Evolutionary conservation across 2,888 invertebrate species (phyloP).

Genomic region (Latheticus oryzae): DNA sequence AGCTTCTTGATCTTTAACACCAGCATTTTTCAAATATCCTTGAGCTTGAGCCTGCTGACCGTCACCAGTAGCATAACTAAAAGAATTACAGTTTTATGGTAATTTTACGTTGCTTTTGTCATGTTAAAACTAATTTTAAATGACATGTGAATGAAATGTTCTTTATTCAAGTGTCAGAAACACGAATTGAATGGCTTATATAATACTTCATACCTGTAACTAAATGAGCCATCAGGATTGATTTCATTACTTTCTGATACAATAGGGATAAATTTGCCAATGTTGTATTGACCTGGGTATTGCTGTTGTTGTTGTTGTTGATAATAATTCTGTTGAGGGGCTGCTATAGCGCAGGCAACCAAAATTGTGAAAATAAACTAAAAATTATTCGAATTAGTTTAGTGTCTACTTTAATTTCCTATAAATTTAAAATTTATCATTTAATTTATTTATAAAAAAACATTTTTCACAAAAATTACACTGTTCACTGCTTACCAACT

Average conservation of each 20-base stretch:
- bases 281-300: conserved; percentile 46
- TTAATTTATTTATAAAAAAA: conserved; percentile 1
- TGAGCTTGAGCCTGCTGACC: conserved; percentile 83
- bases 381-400: conserved; percentile 2
- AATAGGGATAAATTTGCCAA: conserved; percentile 66
- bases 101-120: conserved; percentile 18
- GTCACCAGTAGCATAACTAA: conserved; percentile 80
- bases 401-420: not conserved
- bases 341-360: conserved; percentile 51
- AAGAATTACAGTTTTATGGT: conserved; percentile 20
- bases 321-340: conserved; percentile 54
- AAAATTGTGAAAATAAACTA: conserved; percentile 48
- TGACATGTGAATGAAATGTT: conserved; percentile 2
- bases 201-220: conserved; percentile 68
- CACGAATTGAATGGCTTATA: not conserved
- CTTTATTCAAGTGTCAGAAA: conserved; percentile 14
- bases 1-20: conserved; percentile 75
- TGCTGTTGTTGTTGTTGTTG: conserved; percentile 48
- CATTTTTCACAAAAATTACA: not conserved
- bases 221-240: conserved; percentile 71
- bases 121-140: conserved; percentile 1
- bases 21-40: conserved; percentile 79
- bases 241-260: conserved; percentile 69
- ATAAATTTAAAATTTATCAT: conserved; percentile 1
- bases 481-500: conserved; percentile 38